Percentiles rank a stretch among this genome's conserved stretches.
phyloP scores from a whole-genome alignment of 92 coral and sea anemone species.

The Epizoanthus illoricatus region DNA sequence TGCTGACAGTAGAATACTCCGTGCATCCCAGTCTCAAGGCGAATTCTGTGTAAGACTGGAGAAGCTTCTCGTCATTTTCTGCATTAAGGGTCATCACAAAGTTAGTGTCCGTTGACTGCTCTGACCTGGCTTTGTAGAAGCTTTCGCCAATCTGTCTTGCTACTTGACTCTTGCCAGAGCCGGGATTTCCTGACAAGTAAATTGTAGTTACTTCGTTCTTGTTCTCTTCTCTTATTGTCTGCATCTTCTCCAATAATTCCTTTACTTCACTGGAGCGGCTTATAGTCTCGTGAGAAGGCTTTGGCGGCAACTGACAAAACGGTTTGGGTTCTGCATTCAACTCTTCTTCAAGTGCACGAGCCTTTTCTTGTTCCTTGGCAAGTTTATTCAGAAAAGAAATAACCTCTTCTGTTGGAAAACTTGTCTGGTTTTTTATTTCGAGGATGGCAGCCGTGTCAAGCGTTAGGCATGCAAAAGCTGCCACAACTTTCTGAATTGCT shows the following conservation, averaged over 20 bases:
- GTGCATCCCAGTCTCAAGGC: not conserved
- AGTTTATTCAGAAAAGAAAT: no score
- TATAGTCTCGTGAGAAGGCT: not conserved
- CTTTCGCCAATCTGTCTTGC: no score
- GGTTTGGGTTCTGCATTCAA: no score
- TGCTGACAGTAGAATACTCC: no score
- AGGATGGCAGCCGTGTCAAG: not conserved
- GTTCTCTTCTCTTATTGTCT: no score
- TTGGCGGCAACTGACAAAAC: not conserved
- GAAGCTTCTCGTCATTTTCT: not conserved
- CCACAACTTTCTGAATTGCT: not conserved
- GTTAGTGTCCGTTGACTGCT: not conserved
- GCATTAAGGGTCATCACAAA: not conserved
- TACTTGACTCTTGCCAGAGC: not conserved
- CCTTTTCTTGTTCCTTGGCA: no score
- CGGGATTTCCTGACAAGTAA: not conserved
- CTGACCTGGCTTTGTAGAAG: no score
- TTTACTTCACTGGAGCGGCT: not conserved
- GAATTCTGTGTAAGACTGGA: not conserved
- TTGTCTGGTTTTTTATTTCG: no score
- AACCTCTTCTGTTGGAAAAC: no score
- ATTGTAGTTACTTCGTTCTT: not conserved
- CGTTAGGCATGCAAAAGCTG: not conserved
- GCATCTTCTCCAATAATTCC: no score
- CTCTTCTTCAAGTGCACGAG: no score